Evolutionary conservation across 2,888 invertebrate genomes (phyloP), one percentile per base, ranked within the genome.

Genomic region (Acanthosoma haemorrhoidale): DNA sequence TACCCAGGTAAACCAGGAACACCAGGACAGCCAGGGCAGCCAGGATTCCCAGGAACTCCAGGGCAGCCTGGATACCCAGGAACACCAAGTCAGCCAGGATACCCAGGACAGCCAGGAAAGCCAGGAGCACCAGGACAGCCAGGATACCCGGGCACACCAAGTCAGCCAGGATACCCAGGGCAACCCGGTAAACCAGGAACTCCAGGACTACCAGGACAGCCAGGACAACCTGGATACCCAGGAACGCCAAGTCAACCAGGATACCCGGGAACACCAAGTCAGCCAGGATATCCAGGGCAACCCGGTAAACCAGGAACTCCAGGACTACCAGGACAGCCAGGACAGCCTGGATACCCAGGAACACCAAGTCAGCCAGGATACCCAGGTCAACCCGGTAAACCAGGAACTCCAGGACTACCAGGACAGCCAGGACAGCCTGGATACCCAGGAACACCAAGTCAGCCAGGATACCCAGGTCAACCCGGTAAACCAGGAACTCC

Each of bases 1-100:
- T 74, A 73, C 15, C 79, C 79, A 38, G 76, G 76, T 18, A 58
- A 57, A 13, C 75, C 75, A 5, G 73, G 71, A 32, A 43, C 41
- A 15, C 75, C 77, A 18, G 75, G 76, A 5, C 61, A 63, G 16
- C 75, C 76, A 32, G 74, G 75, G 0, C 75, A 67, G 66, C 76
- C 85, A 29, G 86, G 86, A 78, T 84, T 71, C 34, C 81, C 82
- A 63, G n/a, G n/a, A n/a, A n/a, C 31, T 16, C 69, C 70, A 68
- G 51, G 66, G 63, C 41, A 68, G 15, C 72, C 66, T 21, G 74
- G 70, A 11, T 64, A 68, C 25, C 74, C 75, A 68, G 72, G 73
- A 13, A 41, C 29, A 34, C 74, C 75, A 15, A 73, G 72, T 15
- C 29, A 29, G 25, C 76, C 74, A 34, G 75, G 74, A 2, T 41